These are phyloP conservation scores for Sarcophaga rosellei DNA, from an alignment of 2,888 invertebrate species.

Conservation along the genomic window DNA sequence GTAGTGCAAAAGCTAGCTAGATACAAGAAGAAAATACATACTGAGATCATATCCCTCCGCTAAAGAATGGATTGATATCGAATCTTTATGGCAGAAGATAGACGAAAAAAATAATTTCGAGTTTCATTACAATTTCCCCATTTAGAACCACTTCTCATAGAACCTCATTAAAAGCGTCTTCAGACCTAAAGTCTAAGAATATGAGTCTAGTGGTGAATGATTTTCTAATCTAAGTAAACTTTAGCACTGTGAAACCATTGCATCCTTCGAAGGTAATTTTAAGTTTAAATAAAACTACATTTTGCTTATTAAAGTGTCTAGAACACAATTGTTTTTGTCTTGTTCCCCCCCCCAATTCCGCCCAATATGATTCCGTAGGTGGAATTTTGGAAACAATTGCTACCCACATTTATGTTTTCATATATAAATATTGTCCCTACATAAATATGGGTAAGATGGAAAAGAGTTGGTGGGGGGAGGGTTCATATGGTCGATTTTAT, in stretches of 20 bases:
- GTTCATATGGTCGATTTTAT: neutral
- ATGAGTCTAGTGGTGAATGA: no score
- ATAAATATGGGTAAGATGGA: neutral
- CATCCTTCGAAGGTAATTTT: neutral
- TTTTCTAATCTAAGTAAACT: neutral
- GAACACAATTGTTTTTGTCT: neutral
- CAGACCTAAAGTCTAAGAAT: no score
- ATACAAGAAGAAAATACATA: no score
- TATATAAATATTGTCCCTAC: neutral
- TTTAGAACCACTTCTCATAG: no score
- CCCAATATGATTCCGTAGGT: neutral
- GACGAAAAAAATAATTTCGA: no score
- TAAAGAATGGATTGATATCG: no score
- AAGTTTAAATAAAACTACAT: constrained; percentile 14
- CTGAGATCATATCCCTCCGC: no score
- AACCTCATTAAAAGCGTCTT: no score
- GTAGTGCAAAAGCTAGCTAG: no score
- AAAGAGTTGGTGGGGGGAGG: neutral
- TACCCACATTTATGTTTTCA: no score
- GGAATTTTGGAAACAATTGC: constrained; percentile 4
- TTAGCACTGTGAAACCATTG: constrained; percentile 6
- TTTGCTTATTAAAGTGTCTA: constrained; percentile 34
- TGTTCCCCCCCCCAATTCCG: neutral
- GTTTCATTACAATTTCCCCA: no score
- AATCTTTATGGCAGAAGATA: no score